Evolutionary conservation across 2,113 vertebrate species (phyloP).

Genomic region (Aplodontia rufa): DNA sequence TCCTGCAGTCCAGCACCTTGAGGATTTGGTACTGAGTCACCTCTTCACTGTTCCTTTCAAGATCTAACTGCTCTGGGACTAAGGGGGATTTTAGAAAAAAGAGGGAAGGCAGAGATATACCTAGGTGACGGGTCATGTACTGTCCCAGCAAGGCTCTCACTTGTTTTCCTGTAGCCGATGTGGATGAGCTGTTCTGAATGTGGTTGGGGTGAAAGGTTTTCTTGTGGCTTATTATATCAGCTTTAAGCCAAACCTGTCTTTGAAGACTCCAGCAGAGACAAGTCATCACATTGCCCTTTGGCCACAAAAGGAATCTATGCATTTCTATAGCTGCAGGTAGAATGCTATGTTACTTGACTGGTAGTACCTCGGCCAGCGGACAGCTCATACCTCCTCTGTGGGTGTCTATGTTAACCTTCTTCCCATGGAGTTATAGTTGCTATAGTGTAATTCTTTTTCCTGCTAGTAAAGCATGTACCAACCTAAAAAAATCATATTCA

Average conservation of each 20-base stretch:
- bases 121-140: not conserved
- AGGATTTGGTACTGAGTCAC: not conserved
- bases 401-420: not conserved
- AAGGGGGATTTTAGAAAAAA: not conserved
- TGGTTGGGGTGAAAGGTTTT: not conserved
- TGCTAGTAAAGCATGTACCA: not conserved
- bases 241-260: not conserved
- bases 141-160: not conserved
- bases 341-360: not conserved
- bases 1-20: not conserved
- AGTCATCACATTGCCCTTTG: not conserved
- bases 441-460: not conserved
- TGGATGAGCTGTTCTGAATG: not conserved
- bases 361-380: not conserved
- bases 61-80: not conserved
- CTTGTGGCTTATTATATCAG: not conserved
- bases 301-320: not conserved
- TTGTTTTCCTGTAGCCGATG: not conserved
- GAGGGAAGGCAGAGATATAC: not conserved
- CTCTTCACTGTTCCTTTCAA: not conserved
- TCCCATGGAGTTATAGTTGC: not conserved
- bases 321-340: not conserved
- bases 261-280: not conserved
- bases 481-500: slow-evolving; percentile 14
- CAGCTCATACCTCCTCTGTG: not conserved